Evolutionary conservation across 2,888 invertebrate species (phyloP), one percentile per base, ranked within the genome.

Genomic region (Drosophila engyochracea): DNA sequence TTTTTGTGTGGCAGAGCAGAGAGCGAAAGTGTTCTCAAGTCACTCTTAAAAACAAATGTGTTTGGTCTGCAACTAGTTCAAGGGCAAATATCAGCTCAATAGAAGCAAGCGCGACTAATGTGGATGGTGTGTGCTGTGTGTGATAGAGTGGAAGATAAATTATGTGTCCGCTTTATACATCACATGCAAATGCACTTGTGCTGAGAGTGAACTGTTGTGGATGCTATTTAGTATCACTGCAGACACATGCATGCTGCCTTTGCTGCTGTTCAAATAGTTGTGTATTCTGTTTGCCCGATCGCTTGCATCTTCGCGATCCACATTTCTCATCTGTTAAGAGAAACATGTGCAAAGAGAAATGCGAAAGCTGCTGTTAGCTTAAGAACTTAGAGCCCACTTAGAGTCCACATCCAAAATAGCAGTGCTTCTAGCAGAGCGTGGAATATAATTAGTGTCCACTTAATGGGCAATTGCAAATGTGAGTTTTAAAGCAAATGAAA

Each of bases 31-130:
- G 61, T 30, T 52, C 30, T 52, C 51, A 47, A 47, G 47, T 39
- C n/a, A 30, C 39, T 39, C 57, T 57, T 57, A 9, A 57, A 39
- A 39, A 57, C 57, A 57, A 57, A 41, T 58, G 16, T 58, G n/a
- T 41, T 22, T 58, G 22, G 44, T 4, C 12, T 31, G 22, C 44
- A 58, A 22, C 19, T 25, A 44, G 31, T 22, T 58, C 57, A 57
- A 57, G 39, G 39, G n/a, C 57, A 30, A 28, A 57, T 30, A 28
- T 57, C 39, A 57, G 30, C 57, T n/a, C 39, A 58, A 31, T 44
- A 44, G 30, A 22, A 41, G 41, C n/a, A 12, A 28, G 25, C 55
- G 25, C 16, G 19, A 30, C 41, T n/a, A 41, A 30, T 51, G 37
- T 51, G 30, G 37, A 60, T 31, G 22, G 19, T 64, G 30, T 12